Conservation (phyloP, 2,113 vertebrate species). For the Phrynosoma platyrhinos region DNA sequence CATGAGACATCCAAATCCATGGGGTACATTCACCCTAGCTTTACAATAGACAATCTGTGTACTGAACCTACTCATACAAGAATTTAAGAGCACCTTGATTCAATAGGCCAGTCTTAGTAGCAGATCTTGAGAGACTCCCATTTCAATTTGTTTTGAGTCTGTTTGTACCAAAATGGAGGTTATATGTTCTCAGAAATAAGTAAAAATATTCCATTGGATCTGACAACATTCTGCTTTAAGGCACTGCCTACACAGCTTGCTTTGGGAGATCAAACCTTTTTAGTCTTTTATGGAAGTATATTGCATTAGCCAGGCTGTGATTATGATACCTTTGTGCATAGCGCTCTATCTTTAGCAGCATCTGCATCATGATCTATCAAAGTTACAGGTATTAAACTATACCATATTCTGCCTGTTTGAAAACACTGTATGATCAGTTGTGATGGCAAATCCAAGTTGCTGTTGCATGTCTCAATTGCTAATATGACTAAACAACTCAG, state of each 20-base stretch:
- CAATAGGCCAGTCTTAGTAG: not conserved
- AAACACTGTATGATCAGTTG: slow-evolving; percentile 47
- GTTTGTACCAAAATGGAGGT: not conserved
- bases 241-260: not conserved
- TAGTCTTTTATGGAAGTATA: not conserved
- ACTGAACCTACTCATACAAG: not conserved
- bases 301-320: not conserved
- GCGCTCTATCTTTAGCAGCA: not conserved
- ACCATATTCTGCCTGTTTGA: slow-evolving; percentile 48
- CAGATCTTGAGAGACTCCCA: not conserved
- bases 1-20: not conserved
- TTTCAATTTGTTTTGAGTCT: not conserved
- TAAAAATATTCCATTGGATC: not conserved
- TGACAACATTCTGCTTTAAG: not conserved
- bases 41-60: not conserved
- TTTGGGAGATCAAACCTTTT: not conserved
- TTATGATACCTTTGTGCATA: not conserved
- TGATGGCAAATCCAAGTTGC: slow-evolving; percentile 38
- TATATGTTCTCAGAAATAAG: not conserved
- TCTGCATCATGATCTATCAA: not conserved
- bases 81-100: not conserved
- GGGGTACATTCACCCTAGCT: not conserved
- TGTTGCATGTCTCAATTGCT: slow-evolving; percentile 47
- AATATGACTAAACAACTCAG: slow-evolving; percentile 60
- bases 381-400: slow-evolving; percentile 26